Conservation (phyloP, 2,797 vertebrate genomes). For the Chiloscyllium punctatum region DNA sequence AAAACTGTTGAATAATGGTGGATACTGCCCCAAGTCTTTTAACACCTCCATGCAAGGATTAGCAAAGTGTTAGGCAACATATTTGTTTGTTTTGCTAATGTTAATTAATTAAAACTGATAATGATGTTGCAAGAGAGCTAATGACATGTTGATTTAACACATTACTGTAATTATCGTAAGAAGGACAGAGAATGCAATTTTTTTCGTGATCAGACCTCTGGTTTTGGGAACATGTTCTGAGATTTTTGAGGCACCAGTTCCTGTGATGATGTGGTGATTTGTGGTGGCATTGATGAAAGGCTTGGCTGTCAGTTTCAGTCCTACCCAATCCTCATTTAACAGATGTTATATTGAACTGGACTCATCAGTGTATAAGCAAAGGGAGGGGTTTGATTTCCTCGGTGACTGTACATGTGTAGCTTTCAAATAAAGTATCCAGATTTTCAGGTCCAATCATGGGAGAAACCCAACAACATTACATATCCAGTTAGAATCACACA, state of each 20-base stretch:
- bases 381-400: not conserved
- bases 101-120: slow-evolving; percentile 19
- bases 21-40: not conserved
- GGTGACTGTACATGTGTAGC: not conserved
- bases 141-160: slow-evolving; percentile 14
- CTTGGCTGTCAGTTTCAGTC: not conserved
- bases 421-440: not conserved
- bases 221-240: not conserved
- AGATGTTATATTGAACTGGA: not conserved
- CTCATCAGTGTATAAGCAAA: not conserved
- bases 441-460: not conserved
- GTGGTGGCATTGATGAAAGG: not conserved
- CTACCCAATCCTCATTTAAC: not conserved
- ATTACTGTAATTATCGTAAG: not conserved
- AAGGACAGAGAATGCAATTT: not conserved
- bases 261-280: not conserved
- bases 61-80: not conserved
- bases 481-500: not conserved
- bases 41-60: not conserved
- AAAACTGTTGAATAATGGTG: not conserved
- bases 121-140: slow-evolving; percentile 4
- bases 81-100: slow-evolving; percentile 16
- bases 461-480: not conserved
- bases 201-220: not conserved
- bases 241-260: not conserved